Percentiles rank a stretch among this genome's conserved stretches.
Conservation (phyloP, 2,888 invertebrate species). For the Octonoba sinensis region DNA sequence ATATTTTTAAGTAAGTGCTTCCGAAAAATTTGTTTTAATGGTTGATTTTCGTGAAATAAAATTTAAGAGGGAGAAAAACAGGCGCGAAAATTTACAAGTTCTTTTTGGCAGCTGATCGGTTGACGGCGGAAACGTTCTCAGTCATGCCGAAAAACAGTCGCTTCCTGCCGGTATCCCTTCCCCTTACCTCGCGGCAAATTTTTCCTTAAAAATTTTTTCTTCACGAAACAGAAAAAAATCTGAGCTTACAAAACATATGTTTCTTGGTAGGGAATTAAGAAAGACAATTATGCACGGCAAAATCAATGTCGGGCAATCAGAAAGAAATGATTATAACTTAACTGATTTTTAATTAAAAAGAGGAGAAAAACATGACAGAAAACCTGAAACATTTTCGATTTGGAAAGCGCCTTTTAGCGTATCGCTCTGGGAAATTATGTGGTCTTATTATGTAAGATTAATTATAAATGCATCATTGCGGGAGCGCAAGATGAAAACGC, state of each 20-base stretch:
- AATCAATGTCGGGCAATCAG: no score
- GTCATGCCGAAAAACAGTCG: slow-evolving; percentile 40
- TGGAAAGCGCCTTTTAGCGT: no score
- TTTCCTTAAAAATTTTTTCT: no score
- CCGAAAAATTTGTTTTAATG: no score
- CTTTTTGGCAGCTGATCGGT: background rate
- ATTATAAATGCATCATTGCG: slow-evolving; percentile 44
- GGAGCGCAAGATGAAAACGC: slow-evolving; percentile 37
- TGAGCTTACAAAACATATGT: no score
- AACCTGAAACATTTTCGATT: no score
- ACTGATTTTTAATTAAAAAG: no score
- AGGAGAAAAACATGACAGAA: no score
- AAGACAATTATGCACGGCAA: background rate
- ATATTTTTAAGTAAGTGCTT: no score
- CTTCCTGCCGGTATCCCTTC: slow-evolving; percentile 18
- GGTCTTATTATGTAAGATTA: slow-evolving; percentile 35
- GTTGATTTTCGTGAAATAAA: no score
- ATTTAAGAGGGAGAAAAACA: background rate
- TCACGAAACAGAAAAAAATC: no score
- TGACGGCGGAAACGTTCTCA: background rate
- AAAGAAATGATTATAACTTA: no score
- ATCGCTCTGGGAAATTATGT: slow-evolving; percentile 25
- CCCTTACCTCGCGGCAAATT: background rate
- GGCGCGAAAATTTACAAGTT: background rate
- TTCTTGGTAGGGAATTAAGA: background rate